Evolutionary conservation across 2,797 vertebrate species (phyloP).

Genomic region (Carcharodon carcharias): DNA sequence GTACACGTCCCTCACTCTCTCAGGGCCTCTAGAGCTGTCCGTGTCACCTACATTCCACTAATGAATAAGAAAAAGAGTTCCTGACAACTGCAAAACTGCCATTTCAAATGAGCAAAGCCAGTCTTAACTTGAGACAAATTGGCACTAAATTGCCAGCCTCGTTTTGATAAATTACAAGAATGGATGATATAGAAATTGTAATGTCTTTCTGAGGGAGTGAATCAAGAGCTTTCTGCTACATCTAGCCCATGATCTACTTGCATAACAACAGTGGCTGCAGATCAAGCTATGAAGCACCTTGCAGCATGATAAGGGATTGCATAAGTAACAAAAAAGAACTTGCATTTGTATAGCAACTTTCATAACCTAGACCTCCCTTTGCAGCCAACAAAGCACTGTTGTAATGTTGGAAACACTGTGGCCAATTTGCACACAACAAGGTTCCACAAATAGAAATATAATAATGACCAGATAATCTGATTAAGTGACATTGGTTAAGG

Average conservation of each 20-base stretch:
- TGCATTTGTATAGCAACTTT: neutral
- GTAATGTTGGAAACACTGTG: neutral
- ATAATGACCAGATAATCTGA: neutral
- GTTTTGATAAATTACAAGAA: neutral
- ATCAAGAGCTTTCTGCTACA: neutral
- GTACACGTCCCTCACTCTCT: neutral
- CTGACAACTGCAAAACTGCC: neutral
- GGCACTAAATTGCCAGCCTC: neutral
- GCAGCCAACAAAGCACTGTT: neutral
- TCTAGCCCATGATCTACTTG: neutral
- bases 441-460: neutral
- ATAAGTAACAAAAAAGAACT: neutral
- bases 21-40: neutral
- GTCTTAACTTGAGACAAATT: neutral
- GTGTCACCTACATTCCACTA: neutral
- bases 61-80: neutral
- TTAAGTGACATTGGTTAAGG: neutral
- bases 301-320: neutral
- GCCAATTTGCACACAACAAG: neutral
- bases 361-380: neutral
- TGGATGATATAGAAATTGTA: neutral
- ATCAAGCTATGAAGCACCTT: neutral
- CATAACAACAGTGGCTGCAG: neutral
- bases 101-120: neutral
- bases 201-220: neutral